Evolutionary conservation across 2,797 vertebrate genomes (phyloP).

Genomic region (Agapornis canus): DNA sequence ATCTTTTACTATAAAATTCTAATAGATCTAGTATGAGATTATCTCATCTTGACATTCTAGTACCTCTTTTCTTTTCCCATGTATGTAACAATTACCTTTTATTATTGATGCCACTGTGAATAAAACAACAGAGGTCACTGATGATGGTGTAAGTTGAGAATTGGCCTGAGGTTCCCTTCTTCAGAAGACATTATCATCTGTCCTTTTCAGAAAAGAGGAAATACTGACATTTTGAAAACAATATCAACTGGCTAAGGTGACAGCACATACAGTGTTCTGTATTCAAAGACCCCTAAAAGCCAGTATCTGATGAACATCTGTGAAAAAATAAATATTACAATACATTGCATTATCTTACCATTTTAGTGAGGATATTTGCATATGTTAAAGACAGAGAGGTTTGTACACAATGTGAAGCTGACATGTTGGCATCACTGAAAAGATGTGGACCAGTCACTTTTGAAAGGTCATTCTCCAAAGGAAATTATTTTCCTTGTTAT

Average conservation of each 20-base stretch:
- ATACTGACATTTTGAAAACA: conserved; percentile 48
- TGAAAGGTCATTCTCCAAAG: conserved; percentile 71
- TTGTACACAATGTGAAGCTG: conserved; percentile 59
- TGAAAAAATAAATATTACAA: conserved; percentile 15
- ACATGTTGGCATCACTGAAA: conserved; percentile 49
- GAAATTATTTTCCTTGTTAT: conserved; percentile 67
- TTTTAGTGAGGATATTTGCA: conserved; percentile 43
- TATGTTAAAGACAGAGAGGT: conserved; percentile 21
- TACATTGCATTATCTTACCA: not conserved
- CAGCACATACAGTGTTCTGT: conserved; percentile 6
- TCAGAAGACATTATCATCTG: not conserved
- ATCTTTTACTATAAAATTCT: not conserved
- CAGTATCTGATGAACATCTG: conserved; percentile 56
- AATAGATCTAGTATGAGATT: not conserved
- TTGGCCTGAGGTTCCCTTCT: not conserved
- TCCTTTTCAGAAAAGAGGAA: conserved; percentile 42
- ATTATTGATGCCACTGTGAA: not conserved
- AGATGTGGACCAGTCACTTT: conserved; percentile 56
- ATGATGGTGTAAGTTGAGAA: not conserved
- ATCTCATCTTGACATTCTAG: not conserved
- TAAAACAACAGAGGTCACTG: conserved; percentile 9
- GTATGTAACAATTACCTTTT: not conserved
- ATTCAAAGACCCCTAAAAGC: conserved; percentile 23
- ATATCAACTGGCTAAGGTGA: conserved; percentile 20
- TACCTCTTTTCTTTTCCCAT: not conserved